Evolutionary conservation across 2,888 invertebrate genomes (phyloP).

Genomic region (Cancer borealis): DNA sequence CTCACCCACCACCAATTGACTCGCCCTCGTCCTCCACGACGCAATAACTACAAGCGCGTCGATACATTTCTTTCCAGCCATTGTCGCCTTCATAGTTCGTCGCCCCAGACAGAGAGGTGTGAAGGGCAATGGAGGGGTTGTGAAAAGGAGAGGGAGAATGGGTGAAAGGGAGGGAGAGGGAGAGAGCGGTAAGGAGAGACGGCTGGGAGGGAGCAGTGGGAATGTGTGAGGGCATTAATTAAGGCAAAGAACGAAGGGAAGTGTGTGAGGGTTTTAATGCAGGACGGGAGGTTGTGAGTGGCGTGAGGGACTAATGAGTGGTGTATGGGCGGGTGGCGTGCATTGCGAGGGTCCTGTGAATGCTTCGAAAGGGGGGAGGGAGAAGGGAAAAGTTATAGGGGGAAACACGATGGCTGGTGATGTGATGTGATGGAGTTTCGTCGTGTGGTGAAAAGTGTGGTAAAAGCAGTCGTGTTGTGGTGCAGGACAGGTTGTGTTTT

Average conservation of each 20-base stretch:
- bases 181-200: background rate
- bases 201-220: background rate
- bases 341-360: background rate
- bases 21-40: background rate
- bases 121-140: background rate
- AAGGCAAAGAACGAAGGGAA: slow-evolving; percentile 3
- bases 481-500: too few relatives aligned
- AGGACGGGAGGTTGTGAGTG: background rate
- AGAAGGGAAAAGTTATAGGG: background rate
- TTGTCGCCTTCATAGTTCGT: background rate
- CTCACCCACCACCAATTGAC: too few relatives aligned
- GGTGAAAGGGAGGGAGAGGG: slow-evolving; percentile 5
- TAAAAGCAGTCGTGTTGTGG: too few relatives aligned
- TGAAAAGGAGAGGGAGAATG: background rate
- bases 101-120: background rate
- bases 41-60: background rate
- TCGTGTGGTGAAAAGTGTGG: too few relatives aligned
- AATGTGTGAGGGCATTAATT: slow-evolving; percentile 7
- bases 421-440: too few relatives aligned
- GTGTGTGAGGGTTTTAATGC: background rate
- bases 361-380: background rate
- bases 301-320: slow-evolving; percentile 21
- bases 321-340: slow-evolving; percentile 21
- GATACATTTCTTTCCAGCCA: slow-evolving; percentile 3
- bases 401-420: background rate